Evolutionary conservation across 2,888 invertebrate species (phyloP), one percentile per base, ranked within the genome.

Genomic region (Epiblema foenella): DNA sequence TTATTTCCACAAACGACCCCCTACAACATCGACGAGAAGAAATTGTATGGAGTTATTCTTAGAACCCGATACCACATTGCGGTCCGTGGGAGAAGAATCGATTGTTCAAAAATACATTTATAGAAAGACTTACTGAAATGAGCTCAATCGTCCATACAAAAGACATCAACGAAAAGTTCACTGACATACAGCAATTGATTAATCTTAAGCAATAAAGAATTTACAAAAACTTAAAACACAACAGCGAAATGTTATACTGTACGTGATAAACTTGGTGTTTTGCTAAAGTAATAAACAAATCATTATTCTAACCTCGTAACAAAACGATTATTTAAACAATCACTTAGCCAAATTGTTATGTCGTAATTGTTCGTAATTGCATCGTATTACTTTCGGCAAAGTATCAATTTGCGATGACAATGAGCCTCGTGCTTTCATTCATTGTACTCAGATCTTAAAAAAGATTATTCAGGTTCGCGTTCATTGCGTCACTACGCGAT

Each of bases 331-430:
- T 76, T 66, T 75, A 68, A 75, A 77, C 77, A 67, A 73, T 67
- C 73, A 73, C 76, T 79, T 78, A 76, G 68, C 51, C 62, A 73
- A 77, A 79, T 80, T 79, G 77, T 78, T 77, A 77, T 74, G 70
- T 75, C 74, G 75, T 77, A 79, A 79, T 79, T 72, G 77, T 64
- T 59, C 63, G 54, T 72, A 69, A 74, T 74, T 74, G 60, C 66
- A 37, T 12, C 33, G 62, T 33, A 69, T 74, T 67, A 62, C 71
- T 71, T 71, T 62, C 60, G 71, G 69, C 76, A 80, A n/a, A 85
- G 79, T 81, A 82, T 80, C 79, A 85, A 85, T 87, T 86, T 81
- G 78, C 80, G 85, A 84, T 83, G 81, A 81, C 81, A 84, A 81
- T 83, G 79, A 81, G 72, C 74, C 80, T 80, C 85, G 83, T 85